Percentiles rank a stretch among this genome's conserved stretches.
phyloP scores from a whole-genome alignment of 2,888 invertebrate genomes.

The Graphium colonna region DNA sequence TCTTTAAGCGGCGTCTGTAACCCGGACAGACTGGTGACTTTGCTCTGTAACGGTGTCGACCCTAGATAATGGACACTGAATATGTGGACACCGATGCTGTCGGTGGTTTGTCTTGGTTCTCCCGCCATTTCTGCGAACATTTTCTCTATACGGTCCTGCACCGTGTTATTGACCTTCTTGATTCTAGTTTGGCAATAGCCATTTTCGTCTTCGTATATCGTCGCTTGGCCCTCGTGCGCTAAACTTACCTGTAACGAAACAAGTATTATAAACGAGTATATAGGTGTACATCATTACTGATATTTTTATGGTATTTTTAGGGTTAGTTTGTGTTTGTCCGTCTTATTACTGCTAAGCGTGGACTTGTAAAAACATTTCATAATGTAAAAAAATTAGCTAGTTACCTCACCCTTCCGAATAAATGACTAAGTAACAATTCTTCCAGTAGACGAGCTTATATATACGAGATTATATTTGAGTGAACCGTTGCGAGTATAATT shows the following conservation, averaged over 20 bases:
- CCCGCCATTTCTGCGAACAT: constrained; percentile 89
- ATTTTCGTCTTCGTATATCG: constrained; percentile 65
- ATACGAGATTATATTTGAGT: no score
- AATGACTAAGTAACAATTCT: no score
- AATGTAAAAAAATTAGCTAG: no score
- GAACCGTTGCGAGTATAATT: no score
- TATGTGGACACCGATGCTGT: constrained; percentile 77
- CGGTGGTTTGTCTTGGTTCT: constrained; percentile 68
- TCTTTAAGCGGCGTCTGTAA: constrained; percentile 89
- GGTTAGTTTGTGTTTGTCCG: no score
- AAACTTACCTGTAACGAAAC: constrained; percentile 68
- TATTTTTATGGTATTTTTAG: no score
- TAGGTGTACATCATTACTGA: no score
- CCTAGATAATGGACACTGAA: constrained; percentile 91
- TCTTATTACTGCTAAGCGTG: no score
- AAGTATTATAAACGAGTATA: no score
- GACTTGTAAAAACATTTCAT: no score
- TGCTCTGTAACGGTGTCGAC: constrained; percentile 87
- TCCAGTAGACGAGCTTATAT: no score
- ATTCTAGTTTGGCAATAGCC: constrained; percentile 63
- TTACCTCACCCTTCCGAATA: no score
- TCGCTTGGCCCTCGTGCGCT: constrained; percentile 51
- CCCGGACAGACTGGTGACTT: constrained; percentile 90
- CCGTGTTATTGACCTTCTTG: constrained; percentile 81
- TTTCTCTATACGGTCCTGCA: constrained; percentile 92